phyloP scores from a whole-genome alignment of 2,888 invertebrate species.

The Escarpia spicata region DNA sequence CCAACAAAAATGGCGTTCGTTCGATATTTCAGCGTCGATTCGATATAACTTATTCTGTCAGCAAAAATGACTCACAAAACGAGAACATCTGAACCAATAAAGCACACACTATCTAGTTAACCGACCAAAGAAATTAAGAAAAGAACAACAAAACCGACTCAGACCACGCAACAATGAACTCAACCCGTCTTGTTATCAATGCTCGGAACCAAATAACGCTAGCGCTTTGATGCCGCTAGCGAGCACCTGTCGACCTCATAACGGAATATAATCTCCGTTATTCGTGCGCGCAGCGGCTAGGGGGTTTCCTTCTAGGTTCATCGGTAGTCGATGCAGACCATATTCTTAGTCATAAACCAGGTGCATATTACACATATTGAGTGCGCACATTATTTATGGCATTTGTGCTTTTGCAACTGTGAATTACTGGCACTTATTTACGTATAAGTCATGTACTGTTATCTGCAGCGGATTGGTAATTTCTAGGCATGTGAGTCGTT shows the following conservation, averaged over 20 bases:
- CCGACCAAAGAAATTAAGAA: slow-evolving; percentile 30
- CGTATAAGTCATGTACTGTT: slow-evolving; percentile 4
- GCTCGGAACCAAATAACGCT: slow-evolving; percentile 41
- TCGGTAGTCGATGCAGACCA: not conserved
- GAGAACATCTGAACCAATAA: slow-evolving; percentile 28
- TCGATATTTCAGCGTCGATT: slow-evolving; percentile 26
- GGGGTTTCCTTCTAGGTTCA: slow-evolving; percentile 27
- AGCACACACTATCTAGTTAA: slow-evolving; percentile 34
- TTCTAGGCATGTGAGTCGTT: slow-evolving; percentile 17
- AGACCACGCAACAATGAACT: slow-evolving; percentile 37
- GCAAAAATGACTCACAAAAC: slow-evolving; percentile 20
- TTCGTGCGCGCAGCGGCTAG: not conserved
- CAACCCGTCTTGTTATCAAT: slow-evolving; percentile 36
- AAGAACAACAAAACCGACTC: slow-evolving; percentile 37
- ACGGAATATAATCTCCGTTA: slow-evolving; percentile 29
- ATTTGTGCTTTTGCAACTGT: not conserved
- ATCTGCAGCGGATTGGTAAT: slow-evolving; percentile 8
- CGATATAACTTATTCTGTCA: not conserved
- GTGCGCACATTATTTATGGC: not conserved
- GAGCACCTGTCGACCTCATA: slow-evolving; percentile 32
- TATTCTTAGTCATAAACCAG: not conserved
- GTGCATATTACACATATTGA: not conserved
- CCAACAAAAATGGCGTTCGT: slow-evolving; percentile 38
- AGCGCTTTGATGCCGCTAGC: slow-evolving; percentile 25
- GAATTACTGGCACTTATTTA: not conserved